Conservation (phyloP, 2,888 invertebrate genomes). For the Unio delphinus region DNA sequence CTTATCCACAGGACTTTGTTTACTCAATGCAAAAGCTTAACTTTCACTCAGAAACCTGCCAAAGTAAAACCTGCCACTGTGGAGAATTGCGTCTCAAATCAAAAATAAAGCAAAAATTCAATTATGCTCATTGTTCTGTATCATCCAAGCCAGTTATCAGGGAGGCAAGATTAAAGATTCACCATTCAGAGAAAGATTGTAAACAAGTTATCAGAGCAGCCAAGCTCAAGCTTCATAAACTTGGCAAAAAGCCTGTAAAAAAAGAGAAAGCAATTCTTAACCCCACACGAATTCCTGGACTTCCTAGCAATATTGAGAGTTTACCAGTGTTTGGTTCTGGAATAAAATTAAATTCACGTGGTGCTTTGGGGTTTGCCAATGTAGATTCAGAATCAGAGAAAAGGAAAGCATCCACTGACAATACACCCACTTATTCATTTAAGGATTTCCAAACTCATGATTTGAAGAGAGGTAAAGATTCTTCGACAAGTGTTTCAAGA, state of each 20-base stretch:
- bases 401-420: too few relatives aligned
- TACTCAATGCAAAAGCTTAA: conserved; percentile 50
- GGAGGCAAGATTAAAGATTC: conserved; percentile 57
- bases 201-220: conserved; percentile 57
- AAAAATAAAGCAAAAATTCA: conserved; percentile 36
- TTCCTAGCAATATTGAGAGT: conserved; percentile 3
- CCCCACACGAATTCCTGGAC: conserved; percentile 3
- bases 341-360: too few relatives aligned
- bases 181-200: conserved; percentile 59
- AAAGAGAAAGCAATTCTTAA: background rate
- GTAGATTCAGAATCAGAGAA: too few relatives aligned
- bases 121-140: conserved; percentile 42
- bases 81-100: conserved; percentile 27
- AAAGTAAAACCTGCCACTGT: conserved; percentile 44
- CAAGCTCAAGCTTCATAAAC: conserved; percentile 46
- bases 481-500: background rate
- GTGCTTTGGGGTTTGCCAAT: too few relatives aligned
- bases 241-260: conserved; percentile 21
- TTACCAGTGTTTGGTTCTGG: conserved; percentile 27
- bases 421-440: too few relatives aligned
- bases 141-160: conserved; percentile 44
- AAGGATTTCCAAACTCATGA: too few relatives aligned
- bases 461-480: background rate
- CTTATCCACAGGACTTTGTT: conserved; percentile 48
- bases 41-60: conserved; percentile 46